A percentile compares a stretch with the other conserved stretches of the same genome.
Conservation (phyloP, 2,797 vertebrate genomes). For the Chaenodraco wilsoni region DNA sequence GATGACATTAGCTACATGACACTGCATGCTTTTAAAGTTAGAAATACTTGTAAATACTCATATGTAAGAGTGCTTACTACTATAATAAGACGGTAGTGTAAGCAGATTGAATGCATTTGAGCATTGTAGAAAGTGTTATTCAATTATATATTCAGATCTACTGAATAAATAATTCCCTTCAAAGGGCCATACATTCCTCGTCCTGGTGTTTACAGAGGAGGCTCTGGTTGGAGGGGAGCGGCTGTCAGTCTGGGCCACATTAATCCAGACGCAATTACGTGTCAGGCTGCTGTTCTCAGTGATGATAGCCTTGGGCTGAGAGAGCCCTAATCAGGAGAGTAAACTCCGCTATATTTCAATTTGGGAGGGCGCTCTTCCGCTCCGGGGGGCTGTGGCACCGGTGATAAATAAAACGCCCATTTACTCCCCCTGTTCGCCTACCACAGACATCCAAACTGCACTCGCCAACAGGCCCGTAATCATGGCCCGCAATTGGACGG, state of each 20-base stretch:
- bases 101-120: too few relatives aligned
- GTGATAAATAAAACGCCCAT: conserved; percentile 99
- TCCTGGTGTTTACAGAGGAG: background rate
- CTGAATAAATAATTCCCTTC: background rate
- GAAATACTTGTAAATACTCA: too few relatives aligned
- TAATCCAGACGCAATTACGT: conserved; percentile 96
- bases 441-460: conserved; percentile 82
- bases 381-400: conserved; percentile 93
- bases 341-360: conserved; percentile 99
- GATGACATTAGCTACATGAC: background rate
- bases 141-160: background rate
- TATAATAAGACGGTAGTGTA: too few relatives aligned
- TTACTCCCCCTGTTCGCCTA: conserved; percentile 89
- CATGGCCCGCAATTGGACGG: conserved; percentile 90
- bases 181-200: background rate
- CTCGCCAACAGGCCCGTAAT: conserved; percentile 91
- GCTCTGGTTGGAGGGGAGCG: conserved; percentile 46
- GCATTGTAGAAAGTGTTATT: background rate
- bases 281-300: conserved; percentile 88
- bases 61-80: too few relatives aligned
- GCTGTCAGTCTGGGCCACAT: conserved; percentile 90
- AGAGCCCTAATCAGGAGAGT: conserved; percentile 97
- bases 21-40: too few relatives aligned
- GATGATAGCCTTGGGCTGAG: conserved; percentile 93
- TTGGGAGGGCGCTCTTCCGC: conserved; percentile 97